These are phyloP conservation scores for Anas georgica DNA, from an alignment of 2,797 vertebrate species.

Conservation along the genomic window DNA sequence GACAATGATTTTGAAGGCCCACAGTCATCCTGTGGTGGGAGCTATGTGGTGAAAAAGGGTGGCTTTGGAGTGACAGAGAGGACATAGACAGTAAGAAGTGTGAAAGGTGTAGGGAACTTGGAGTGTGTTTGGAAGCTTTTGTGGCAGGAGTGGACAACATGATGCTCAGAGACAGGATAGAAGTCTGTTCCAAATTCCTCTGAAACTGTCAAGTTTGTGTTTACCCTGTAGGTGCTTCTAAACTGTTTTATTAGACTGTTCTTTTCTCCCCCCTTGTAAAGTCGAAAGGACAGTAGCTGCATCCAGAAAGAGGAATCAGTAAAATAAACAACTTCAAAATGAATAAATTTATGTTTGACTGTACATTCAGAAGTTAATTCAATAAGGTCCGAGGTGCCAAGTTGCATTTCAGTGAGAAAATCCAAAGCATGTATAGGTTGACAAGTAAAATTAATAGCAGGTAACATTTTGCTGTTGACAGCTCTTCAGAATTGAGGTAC, in stretches of 20 bases:
- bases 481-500: not conserved
- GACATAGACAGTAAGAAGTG: not conserved
- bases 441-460: not conserved
- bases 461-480: not conserved
- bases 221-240: not conserved
- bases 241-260: not conserved
- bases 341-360: not conserved
- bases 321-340: not conserved
- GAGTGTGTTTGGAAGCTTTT: not conserved
- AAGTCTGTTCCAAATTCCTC: too few species aligned
- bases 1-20: not conserved
- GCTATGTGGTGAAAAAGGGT: not conserved
- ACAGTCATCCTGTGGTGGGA: not conserved
- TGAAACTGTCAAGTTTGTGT: not conserved
- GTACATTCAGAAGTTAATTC: not conserved
- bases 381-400: not conserved
- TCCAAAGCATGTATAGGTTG: not conserved
- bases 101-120: not conserved
- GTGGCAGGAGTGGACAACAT: not conserved
- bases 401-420: not conserved
- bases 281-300: not conserved
- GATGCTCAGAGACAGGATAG: not conserved
- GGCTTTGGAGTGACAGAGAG: not conserved
- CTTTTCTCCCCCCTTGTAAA: fast-evolving
- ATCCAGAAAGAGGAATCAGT: not conserved